Evolutionary conservation across 2,888 invertebrate species (phyloP).

Genomic region (Lepeophtheirus nordmannii): DNA sequence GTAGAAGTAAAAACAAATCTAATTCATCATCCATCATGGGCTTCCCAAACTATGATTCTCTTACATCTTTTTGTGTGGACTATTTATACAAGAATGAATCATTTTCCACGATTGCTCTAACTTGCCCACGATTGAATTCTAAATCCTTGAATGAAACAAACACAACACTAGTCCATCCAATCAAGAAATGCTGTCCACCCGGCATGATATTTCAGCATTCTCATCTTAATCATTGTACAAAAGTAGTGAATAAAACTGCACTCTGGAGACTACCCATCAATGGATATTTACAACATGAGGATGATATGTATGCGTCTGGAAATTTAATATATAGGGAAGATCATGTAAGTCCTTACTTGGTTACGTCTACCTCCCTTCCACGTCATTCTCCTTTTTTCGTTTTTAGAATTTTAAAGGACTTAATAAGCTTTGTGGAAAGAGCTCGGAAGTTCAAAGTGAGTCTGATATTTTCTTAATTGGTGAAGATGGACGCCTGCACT

Average conservation of each 20-base stretch:
- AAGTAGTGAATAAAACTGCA: neutral
- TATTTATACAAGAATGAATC: neutral
- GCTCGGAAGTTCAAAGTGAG: neutral
- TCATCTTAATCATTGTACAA: neutral
- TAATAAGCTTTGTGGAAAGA: neutral
- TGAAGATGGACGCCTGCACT: neutral
- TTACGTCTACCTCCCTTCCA: too few relatives aligned
- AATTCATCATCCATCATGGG: neutral
- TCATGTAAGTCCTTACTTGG: neutral
- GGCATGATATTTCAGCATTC: constrained; percentile 4
- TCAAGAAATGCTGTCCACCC: neutral
- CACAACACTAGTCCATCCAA: neutral
- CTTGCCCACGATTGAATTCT: neutral
- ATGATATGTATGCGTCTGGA: neutral
- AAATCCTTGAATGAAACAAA: neutral
- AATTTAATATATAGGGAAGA: neutral
- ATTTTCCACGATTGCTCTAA: neutral
- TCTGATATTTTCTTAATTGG: neutral
- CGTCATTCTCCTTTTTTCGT: too few relatives aligned
- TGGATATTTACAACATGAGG: neutral
- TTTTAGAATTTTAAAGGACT: neutral
- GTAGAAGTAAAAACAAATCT: neutral
- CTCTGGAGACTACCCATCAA: constrained; percentile 4
- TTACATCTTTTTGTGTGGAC: neutral
- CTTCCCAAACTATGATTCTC: neutral